These are phyloP conservation scores for Tetramorium bicarinatum DNA, from an alignment of 2,888 invertebrate genomes.

Conservation along the genomic window DNA sequence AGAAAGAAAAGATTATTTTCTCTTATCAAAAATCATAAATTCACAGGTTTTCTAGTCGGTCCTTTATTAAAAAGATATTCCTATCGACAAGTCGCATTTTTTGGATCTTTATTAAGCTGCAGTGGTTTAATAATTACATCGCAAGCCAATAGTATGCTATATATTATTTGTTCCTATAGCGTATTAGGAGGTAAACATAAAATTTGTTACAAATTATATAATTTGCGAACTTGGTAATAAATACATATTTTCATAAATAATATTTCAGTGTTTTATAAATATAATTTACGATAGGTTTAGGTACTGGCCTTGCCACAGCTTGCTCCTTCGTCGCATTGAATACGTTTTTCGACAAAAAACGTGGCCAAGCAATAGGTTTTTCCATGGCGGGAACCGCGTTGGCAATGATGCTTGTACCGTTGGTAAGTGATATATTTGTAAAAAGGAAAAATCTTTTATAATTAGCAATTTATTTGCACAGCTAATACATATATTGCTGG, in stretches of 20 bases:
- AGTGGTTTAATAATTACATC: conserved; percentile 85
- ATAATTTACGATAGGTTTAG: conserved; percentile 88
- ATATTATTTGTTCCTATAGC: conserved; percentile 85
- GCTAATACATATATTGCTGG: conserved; percentile 75
- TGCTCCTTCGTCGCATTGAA: conserved; percentile 93
- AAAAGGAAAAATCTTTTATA: not conserved
- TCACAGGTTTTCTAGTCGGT: conserved; percentile 88
- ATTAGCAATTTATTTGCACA: conserved; percentile 44
- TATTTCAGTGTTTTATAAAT: not conserved
- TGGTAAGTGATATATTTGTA: conserved; percentile 82
- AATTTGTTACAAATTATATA: conserved; percentile 5
- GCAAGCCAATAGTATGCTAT: conserved; percentile 84
- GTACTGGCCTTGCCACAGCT: conserved; percentile 92
- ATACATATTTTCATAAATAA: not conserved
- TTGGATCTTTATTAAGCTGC: conserved; percentile 85
- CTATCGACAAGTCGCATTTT: conserved; percentile 84
- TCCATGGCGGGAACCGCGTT: conserved; percentile 94
- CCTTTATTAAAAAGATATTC: conserved; percentile 86
- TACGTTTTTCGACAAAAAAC: conserved; percentile 92
- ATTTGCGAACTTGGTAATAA: not conserved
- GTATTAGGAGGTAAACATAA: conserved; percentile 82
- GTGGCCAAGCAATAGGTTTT: conserved; percentile 93
- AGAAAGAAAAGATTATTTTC: conserved; percentile 88
- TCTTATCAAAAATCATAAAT: conserved; percentile 87
- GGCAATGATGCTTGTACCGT: conserved; percentile 93